Evolutionary conservation across 2,797 vertebrate genomes (phyloP), one percentile per base, ranked within the genome.

Genomic region (Sebastes iracundus): DNA sequence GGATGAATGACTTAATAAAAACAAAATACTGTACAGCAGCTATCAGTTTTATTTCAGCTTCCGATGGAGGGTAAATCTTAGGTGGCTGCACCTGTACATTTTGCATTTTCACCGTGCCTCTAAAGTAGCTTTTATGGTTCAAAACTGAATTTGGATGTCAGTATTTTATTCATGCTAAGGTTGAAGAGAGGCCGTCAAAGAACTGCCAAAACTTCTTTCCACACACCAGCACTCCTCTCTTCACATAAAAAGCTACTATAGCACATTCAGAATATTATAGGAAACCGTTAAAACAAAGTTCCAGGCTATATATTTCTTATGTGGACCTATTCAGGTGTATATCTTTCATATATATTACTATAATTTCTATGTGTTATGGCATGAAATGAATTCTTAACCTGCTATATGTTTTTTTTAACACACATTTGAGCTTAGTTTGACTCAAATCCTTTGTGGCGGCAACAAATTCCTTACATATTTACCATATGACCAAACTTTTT

Each of bases 81-180:
- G 49, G 8, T 53, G 49, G 49, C 49, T 53, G 49, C 20, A 53
- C 16, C 49, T 53, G 49, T 22, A n/a, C 20, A 25, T 61, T 82
- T 35, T 62, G 28, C 33, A 64, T 7, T 30, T 77, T 60, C 58
- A 32, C 35, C 1, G 0, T 27, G 12, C 13, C 18, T 65, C 27
- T n/a, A n/a, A 68, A 62, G 13, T 61, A 65, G 60, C 67, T 53
- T 58, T 70, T 75, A 30, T 55, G 35, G 10, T 58, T 55, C 20
- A 30, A 56, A 75, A 70, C 38, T 79, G 18, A n/a, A 79, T 64
- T 81, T 79, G n/a, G 73, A 69, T 70, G 20, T 74, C 42, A 23
- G 42, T 42, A 2, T 38, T 64, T 69, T 66, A 62, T 61, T 81
- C 38, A 64, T 59, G 61, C 10, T 23, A 12, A 64, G 61, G 27